Evolutionary conservation across 2,888 invertebrate genomes (phyloP).

Genomic region (Hemicrepidius hirtus): DNA sequence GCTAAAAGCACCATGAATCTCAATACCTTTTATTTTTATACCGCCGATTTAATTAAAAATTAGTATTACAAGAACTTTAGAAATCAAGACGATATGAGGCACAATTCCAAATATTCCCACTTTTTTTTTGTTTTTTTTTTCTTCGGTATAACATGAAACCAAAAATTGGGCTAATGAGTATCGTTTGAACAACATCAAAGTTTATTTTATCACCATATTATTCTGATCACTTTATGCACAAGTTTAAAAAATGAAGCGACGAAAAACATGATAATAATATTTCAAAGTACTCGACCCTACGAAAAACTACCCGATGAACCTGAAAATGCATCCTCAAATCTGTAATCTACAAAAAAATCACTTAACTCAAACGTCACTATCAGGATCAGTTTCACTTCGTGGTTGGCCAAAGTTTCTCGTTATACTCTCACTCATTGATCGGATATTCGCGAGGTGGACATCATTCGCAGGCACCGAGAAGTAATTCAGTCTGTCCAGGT

Average conservation of each 20-base stretch:
- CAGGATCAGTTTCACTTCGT: constrained; percentile 79
- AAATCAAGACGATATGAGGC: constrained; percentile 44
- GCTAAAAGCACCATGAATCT: constrained; percentile 62
- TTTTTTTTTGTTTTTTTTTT: constrained; percentile 16
- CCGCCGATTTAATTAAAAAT: constrained; percentile 5
- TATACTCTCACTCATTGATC: constrained; percentile 85
- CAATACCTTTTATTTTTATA: constrained; percentile 34
- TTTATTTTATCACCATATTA: not conserved
- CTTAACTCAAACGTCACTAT: constrained; percentile 76
- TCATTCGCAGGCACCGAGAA: constrained; percentile 73
- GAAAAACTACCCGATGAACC: constrained; percentile 2
- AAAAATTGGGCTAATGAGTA: not conserved
- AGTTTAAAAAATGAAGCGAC: not conserved
- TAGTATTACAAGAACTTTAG: constrained; percentile 16
- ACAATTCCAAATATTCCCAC: constrained; percentile 42
- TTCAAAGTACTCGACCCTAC: constrained; percentile 32
- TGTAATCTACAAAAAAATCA: constrained; percentile 30
- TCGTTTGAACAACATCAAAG: not conserved
- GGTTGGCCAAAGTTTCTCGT: constrained; percentile 85
- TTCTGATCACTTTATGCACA: constrained; percentile 1
- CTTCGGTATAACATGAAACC: not conserved
- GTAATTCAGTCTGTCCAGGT: constrained; percentile 71
- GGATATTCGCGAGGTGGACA: constrained; percentile 82
- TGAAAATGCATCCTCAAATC: constrained; percentile 44
- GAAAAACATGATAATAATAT: constrained; percentile 34